Base-by-base conservation (phyloP, 2,888 invertebrate genomes). In the Malacosoma neustria region DNA sequence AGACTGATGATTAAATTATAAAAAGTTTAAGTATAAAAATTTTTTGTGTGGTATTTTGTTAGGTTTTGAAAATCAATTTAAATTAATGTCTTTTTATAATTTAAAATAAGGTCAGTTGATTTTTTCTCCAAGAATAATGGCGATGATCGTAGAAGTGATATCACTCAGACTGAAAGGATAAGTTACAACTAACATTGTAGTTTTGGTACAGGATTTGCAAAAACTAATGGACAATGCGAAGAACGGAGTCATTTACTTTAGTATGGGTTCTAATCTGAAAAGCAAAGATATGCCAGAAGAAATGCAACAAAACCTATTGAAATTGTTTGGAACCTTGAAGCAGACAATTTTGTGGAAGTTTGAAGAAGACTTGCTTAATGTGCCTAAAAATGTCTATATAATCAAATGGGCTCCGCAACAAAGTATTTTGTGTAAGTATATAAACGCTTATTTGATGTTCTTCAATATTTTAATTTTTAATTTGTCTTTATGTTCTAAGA, bases 161-260 rank as follows among this genome's bases (percentile, higher is more conserved):
- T n/a, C n/a, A n/a, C n/a, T n/a, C n/a, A n/a, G n/a, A n/a, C n/a
- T n/a, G n/a, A n/a, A n/a, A n/a, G n/a, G n/a, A n/a, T n/a, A n/a
- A n/a, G n/a, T n/a, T n/a, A n/a, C n/a, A n/a, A n/a, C n/a, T n/a
- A n/a, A n/a, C n/a, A n/a, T n/a, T n/a, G n/a, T n/a, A n/a, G n/a
- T 29, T 6, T 11, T 29, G n/a, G 39, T 38, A 9, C 12, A 46
- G 46, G 36, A 45, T 34, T 30, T 47, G 1, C 36, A 45, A 38
- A 32, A 35, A 7, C 61, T 69, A 7, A 53, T 77, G 48, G 70
- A 75, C 30, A 46, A 46, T 4, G 58, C 75, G 1, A 57, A 61
- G 22, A 44, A 75, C 30, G 80, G 80, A 0, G 72, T 73, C 0
- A 67, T 81, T 33, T 72, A 63, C 45, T 79, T 81, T 48, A 79